These are phyloP conservation scores for Tinea pellionella DNA, from an alignment of 2,888 invertebrate species.

Conservation along the genomic window DNA sequence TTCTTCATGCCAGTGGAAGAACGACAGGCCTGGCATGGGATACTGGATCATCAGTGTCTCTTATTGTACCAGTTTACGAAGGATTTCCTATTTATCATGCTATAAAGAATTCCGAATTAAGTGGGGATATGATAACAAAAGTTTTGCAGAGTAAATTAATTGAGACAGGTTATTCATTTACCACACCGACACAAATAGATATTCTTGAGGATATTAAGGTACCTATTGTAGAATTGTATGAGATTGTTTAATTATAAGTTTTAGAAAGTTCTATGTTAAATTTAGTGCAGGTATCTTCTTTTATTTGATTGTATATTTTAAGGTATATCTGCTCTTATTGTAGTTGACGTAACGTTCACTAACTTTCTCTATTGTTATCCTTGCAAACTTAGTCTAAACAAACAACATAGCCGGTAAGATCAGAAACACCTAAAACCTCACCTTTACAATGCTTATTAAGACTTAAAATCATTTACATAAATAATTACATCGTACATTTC, in stretches of 20 bases:
- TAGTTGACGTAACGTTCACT: no score
- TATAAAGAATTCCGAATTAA: slow-evolving; percentile 84
- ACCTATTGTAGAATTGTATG: slow-evolving; percentile 43
- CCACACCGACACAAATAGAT: slow-evolving; percentile 88
- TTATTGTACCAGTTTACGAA: slow-evolving; percentile 64
- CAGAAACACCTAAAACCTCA: background rate
- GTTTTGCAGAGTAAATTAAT: slow-evolving; percentile 86
- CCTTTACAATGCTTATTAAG: no score
- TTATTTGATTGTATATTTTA: no score
- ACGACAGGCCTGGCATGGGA: slow-evolving; percentile 66
- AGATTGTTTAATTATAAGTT: background rate
- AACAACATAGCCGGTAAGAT: background rate
- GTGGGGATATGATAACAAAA: slow-evolving; percentile 82
- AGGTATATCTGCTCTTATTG: no score
- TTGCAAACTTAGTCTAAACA: background rate
- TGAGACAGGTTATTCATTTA: slow-evolving; percentile 87
- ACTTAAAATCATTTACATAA: background rate
- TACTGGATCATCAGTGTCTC: slow-evolving; percentile 56
- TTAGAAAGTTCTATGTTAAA: background rate
- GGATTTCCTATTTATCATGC: slow-evolving; percentile 85
- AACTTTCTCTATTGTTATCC: background rate
- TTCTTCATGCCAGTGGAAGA: slow-evolving; percentile 59
- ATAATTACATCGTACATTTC: background rate
- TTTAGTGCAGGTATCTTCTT: background rate
- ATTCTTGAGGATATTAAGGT: slow-evolving; percentile 93